Conservation (phyloP, 2,888 invertebrate species). For the Eupsilia transversa region DNA sequence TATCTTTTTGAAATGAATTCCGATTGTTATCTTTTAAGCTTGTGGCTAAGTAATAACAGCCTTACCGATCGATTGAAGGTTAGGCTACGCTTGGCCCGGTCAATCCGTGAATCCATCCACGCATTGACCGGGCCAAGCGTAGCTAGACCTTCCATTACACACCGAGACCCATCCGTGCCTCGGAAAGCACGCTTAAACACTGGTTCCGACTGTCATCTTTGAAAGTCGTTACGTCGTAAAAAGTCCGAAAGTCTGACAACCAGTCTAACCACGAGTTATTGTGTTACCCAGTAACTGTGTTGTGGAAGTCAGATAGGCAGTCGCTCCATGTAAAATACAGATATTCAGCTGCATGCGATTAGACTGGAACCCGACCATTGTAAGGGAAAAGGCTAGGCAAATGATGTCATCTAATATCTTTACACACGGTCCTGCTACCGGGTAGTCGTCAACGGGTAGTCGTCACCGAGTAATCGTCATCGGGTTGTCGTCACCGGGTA, state of each 20-base stretch:
- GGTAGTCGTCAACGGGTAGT: neutral
- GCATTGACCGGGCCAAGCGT: too few relatives aligned
- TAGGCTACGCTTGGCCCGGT: neutral
- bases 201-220: neutral
- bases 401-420: neutral
- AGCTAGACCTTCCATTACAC: too few relatives aligned
- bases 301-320: neutral
- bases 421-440: neutral
- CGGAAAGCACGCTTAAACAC: neutral
- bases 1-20: neutral
- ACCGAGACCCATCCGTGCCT: too few relatives aligned
- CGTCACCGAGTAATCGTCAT: neutral
- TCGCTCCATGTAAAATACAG: neutral
- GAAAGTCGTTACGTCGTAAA: neutral
- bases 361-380: neutral
- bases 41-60: neutral
- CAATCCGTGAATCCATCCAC: neutral
- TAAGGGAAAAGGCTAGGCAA: neutral
- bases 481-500: neutral
- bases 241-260: neutral
- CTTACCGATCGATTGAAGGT: neutral
- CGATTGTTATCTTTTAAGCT: neutral
- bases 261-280: neutral
- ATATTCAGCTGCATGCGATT: neutral
- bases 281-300: neutral